Conservation (phyloP, 2,797 vertebrate genomes). For the Myripristis jacobus region DNA sequence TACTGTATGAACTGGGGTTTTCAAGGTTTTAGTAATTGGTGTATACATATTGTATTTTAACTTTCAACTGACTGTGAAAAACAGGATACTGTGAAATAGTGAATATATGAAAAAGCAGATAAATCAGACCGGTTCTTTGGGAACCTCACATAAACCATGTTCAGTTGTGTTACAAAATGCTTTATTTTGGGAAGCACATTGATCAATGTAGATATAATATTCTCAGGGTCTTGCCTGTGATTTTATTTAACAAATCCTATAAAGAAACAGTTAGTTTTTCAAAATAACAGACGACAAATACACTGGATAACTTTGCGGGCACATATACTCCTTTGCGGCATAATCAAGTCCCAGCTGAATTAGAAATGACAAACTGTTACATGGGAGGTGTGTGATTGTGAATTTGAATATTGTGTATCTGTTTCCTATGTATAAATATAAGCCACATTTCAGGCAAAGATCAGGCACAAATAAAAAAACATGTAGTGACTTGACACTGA, state of each 20-base stretch:
- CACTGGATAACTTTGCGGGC: constrained; percentile 23
- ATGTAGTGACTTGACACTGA: neutral
- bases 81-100: constrained; percentile 68
- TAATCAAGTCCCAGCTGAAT: constrained; percentile 3
- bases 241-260: constrained; percentile 46
- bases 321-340: constrained; percentile 3
- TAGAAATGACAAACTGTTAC: constrained; percentile 1
- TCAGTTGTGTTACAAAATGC: constrained; percentile 35
- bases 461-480: neutral
- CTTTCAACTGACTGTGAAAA: constrained; percentile 55
- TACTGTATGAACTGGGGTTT: neutral
- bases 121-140: constrained; percentile 11
- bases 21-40: constrained; percentile 18
- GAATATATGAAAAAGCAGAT: constrained; percentile 32
- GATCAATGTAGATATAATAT: constrained; percentile 44
- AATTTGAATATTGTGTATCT: constrained; percentile 13
- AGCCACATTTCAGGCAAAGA: neutral
- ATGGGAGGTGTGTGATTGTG: constrained; percentile 19
- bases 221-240: constrained; percentile 70
- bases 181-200: constrained; percentile 40
- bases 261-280: constrained; percentile 40
- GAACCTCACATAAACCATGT: constrained; percentile 6
- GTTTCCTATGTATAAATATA: constrained; percentile 30
- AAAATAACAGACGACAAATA: constrained; percentile 34
- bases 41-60: constrained; percentile 36